Base-by-base conservation (phyloP, 2,797 vertebrate species). In the Gambelia wislizenii region DNA sequence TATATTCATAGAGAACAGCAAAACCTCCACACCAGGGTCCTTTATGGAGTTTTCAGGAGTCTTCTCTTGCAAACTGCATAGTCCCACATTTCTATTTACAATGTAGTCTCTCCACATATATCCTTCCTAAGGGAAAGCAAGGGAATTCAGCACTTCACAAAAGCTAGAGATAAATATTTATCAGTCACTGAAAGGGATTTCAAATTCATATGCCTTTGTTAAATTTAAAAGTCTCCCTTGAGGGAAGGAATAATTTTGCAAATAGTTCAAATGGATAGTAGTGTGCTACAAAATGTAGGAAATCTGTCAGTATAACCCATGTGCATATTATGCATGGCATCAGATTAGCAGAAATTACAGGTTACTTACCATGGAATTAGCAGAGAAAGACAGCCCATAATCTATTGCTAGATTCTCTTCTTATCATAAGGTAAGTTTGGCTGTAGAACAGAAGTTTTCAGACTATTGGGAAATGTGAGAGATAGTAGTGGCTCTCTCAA, bases 261-360 rank as follows among this genome's bases (percentile, higher is more conserved):
- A 36, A 59, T 56, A 52, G 14, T 83, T 91, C 67, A 67, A 84
- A 82, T 88, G 44, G 93, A 86, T 33, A 87, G 88, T 89, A 86
- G 93, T 91, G 83, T 85, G 76, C 16, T 36, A 90, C 52, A 89
- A 83, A 91, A 78, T 93, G 90, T 86, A 92, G 83, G 91, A 92
- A 83, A 85, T 52, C 92, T 95, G 91, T 87, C 95, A 92, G 85
- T 93, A 94, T 91, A 80, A 64, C 70, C 86, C 89, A 18, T 42
- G 16, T 90, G 89, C 84, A 90, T 94, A 13, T 87, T 74, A 74
- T 75, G 30, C n/a, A 33, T 64, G 56, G 42, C n/a, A 88, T 83
- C 44, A 67, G 70, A 67, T 64, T n/a, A 88, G n/a, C 14, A 76
- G n/a, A 64, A 49, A 83, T 70, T 80, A 54, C 64, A 33, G 39